phyloP scores from a whole-genome alignment of 2,113 vertebrate genomes.

The Meriones unguiculatus region DNA sequence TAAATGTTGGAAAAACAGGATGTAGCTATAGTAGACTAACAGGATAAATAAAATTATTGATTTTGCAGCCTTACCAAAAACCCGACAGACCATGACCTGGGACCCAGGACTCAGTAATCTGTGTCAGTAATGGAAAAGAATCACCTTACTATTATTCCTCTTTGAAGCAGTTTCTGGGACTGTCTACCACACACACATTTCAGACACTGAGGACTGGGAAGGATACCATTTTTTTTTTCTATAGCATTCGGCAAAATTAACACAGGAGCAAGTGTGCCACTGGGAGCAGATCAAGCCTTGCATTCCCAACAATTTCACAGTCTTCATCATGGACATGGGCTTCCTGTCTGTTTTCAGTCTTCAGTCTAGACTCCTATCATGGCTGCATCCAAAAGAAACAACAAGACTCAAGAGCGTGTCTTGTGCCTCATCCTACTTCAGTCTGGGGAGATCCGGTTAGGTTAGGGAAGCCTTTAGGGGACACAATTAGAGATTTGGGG shows the following conservation, averaged over 20 bases:
- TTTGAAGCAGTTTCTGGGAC: neutral
- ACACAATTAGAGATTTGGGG: neutral
- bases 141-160: neutral
- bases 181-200: neutral
- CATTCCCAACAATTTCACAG: fast-evolving
- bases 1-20: neutral
- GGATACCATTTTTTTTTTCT: neutral
- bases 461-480: neutral
- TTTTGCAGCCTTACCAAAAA: neutral
- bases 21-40: neutral
- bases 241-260: neutral
- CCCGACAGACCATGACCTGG: neutral
- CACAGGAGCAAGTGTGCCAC: neutral
- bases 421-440: neutral
- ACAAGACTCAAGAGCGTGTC: neutral
- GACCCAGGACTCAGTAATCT: neutral
- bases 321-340: no score
- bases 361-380: neutral
- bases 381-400: neutral
- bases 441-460: neutral
- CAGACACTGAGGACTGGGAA: neutral
- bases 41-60: neutral
- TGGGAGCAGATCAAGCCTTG: neutral
- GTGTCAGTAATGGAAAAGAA: neutral
- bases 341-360: neutral